phyloP scores from a whole-genome alignment of 2,113 vertebrate species.

The Martes martes region DNA sequence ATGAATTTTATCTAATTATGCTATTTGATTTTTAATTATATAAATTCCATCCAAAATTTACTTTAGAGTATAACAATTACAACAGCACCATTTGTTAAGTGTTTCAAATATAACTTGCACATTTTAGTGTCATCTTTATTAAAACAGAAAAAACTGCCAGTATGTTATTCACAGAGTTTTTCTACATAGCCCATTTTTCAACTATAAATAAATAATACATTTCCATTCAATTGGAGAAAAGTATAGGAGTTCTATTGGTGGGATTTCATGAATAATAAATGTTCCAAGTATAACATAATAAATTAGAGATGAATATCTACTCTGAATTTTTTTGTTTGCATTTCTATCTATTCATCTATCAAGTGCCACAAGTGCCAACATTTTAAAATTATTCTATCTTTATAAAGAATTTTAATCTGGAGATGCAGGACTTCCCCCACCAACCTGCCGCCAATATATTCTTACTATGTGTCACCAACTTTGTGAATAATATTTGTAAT shows the following conservation, averaged over 20 bases:
- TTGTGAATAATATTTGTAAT: neutral
- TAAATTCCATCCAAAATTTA: neutral
- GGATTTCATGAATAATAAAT: constrained; percentile 18
- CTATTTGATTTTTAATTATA: neutral
- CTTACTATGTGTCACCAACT: neutral
- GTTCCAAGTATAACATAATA: neutral
- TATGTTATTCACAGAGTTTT: neutral
- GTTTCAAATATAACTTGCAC: neutral
- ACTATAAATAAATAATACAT: neutral
- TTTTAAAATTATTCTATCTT: neutral
- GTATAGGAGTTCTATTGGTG: neutral
- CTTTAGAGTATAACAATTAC: neutral
- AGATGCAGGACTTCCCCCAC: accelerated
- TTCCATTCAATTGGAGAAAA: neutral
- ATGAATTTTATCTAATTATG: neutral
- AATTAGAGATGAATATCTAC: neutral
- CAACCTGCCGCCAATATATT: neutral
- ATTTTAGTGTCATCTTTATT: neutral
- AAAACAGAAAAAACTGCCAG: neutral
- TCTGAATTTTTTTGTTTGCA: neutral
- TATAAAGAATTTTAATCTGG: neutral
- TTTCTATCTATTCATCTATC: neutral
- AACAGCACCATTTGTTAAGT: neutral
- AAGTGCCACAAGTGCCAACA: neutral
- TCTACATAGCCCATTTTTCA: neutral